Conservation (phyloP, 2,113 vertebrate genomes). For the Micromys minutus region DNA sequence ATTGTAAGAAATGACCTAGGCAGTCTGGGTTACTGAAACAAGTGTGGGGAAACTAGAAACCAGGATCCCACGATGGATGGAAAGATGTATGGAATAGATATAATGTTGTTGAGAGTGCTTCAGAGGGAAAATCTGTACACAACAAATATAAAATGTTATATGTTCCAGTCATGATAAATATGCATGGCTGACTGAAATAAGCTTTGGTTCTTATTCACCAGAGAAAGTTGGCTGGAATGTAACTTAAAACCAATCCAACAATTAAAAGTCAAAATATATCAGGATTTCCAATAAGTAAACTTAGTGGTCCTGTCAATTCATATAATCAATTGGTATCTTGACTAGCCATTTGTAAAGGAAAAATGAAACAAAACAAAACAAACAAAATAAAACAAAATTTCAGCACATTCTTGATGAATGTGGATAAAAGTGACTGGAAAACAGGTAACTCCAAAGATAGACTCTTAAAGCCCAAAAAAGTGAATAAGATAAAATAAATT, state of each 20-base stretch:
- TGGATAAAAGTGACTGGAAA: not conserved
- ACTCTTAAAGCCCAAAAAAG: not conserved
- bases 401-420: not conserved
- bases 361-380: no score
- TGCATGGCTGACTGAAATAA: not conserved
- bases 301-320: not conserved
- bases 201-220: not conserved
- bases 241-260: slow-evolving; percentile 8
- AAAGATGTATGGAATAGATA: not conserved
- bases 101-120: not conserved
- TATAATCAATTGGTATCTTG: not conserved
- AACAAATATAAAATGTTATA: not conserved
- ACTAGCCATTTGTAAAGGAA: not conserved
- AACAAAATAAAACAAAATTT: no score
- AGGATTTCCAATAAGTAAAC: not conserved
- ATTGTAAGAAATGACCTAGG: not conserved
- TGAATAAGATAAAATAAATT: not conserved
- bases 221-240: not conserved
- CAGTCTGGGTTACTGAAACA: not conserved
- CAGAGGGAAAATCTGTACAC: not conserved
- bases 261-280: not conserved
- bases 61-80: not conserved
- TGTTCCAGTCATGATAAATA: not conserved
- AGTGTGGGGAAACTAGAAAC: not conserved
- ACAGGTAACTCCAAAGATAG: not conserved